Evolutionary conservation across 2,797 vertebrate genomes (phyloP).

Genomic region (Eulemur albifrons): DNA sequence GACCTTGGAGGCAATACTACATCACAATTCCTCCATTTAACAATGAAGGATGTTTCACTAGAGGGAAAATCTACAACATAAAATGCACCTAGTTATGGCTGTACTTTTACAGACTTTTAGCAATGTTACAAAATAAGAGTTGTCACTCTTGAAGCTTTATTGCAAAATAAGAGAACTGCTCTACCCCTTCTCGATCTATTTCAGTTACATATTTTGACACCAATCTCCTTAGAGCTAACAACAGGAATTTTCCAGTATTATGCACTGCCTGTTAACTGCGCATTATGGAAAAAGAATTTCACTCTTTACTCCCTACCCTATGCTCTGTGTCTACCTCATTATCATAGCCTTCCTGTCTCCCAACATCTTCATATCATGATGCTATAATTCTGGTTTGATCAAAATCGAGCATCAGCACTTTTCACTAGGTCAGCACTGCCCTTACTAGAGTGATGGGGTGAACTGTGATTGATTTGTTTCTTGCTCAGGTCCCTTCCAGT

Average conservation of each 20-base stretch:
- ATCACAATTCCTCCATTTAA: too few species aligned
- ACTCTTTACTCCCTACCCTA: background rate
- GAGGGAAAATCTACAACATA: background rate
- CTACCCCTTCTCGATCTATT: background rate
- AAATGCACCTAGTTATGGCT: background rate
- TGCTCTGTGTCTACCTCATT: fast-evolving
- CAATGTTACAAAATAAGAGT: background rate
- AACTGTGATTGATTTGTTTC: background rate
- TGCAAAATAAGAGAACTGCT: background rate
- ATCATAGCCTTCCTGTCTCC: too few species aligned
- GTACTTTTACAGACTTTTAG: background rate
- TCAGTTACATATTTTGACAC: background rate
- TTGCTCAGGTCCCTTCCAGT: background rate
- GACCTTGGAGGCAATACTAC: too few species aligned
- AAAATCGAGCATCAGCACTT: background rate
- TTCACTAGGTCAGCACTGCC: fast-evolving
- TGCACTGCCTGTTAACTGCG: background rate
- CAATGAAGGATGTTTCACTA: background rate
- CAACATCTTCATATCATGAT: fast-evolving
- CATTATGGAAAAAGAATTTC: too few species aligned
- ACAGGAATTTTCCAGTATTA: background rate
- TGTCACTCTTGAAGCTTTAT: background rate
- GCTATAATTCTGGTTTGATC: background rate
- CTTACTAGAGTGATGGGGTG: too few species aligned
- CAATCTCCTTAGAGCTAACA: background rate